A percentile compares a stretch with the other conserved stretches of the same genome.
These are phyloP conservation scores for Brachionus paranguensis DNA, from an alignment of 1,140 invertebrate genomes.

Conservation along the genomic window DNA sequence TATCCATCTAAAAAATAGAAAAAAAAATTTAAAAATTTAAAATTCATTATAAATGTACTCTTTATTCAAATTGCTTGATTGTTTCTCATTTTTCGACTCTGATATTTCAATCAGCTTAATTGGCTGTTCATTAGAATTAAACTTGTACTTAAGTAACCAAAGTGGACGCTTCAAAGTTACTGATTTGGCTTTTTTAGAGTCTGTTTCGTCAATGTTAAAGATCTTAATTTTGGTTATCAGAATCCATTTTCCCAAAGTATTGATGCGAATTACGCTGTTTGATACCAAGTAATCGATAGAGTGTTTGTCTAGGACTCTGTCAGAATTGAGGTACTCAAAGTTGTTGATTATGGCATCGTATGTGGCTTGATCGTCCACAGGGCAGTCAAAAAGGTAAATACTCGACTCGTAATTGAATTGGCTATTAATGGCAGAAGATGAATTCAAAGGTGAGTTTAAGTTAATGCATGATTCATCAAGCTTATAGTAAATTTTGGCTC, in stretches of 20 bases:
- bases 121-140: neutral
- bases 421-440: neutral
- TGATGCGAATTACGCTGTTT: neutral
- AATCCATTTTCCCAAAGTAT: constrained; percentile 20
- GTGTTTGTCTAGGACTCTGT: constrained; percentile 4
- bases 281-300: constrained; percentile 16
- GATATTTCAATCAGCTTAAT: neutral
- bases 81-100: neutral
- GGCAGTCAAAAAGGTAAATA: constrained; percentile 1
- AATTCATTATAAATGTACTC: neutral
- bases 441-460: neutral
- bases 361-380: neutral
- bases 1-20: neutral
- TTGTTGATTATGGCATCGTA: neutral
- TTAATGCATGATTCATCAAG: neutral
- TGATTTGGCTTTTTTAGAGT: neutral
- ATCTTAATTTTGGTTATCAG: constrained; percentile 26
- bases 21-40: neutral
- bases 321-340: constrained; percentile 30
- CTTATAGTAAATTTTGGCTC: constrained; percentile 16
- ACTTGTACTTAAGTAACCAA: constrained; percentile 17
- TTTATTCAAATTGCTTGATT: neutral
- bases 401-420: neutral
- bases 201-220: neutral
- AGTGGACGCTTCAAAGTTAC: neutral